Evolutionary conservation across 35 echinoderm and acorn worm species (phyloP).

Genomic region (Acanthaster planci): DNA sequence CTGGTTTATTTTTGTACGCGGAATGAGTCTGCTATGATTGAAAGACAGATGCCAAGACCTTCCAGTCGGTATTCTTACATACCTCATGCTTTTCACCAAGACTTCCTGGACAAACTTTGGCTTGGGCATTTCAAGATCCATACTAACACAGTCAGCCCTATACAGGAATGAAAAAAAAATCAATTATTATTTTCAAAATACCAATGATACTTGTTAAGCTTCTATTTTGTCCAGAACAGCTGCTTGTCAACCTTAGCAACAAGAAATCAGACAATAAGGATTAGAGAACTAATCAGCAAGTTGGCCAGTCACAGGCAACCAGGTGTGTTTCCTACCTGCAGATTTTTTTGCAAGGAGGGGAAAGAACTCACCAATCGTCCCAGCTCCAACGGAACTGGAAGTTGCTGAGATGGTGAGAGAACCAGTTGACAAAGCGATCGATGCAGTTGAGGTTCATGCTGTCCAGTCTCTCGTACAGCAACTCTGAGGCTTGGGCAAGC

Average conservation of each 20-base stretch:
- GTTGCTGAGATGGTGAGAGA: slow-evolving; percentile 98
- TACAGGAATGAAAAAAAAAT: neutral
- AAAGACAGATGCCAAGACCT: too few species aligned
- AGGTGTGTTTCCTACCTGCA: too few species aligned
- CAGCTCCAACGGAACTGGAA: slow-evolving; percentile 99
- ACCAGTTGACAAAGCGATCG: slow-evolving; percentile 90
- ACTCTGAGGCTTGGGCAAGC: slow-evolving; percentile 98
- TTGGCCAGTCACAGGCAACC: too few species aligned
- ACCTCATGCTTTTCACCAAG: slow-evolving; percentile 70
- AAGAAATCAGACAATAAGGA: too few species aligned
- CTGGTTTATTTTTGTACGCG: too few species aligned
- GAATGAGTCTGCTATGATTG: too few species aligned
- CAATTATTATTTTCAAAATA: too few species aligned
- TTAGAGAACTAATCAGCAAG: too few species aligned
- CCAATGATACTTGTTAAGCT: too few species aligned
- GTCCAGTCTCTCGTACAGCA: slow-evolving; percentile 93
- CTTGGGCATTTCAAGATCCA: slow-evolving; percentile 69
- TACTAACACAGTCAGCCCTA: slow-evolving; percentile 69
- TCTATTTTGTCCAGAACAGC: too few species aligned
- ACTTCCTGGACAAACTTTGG: slow-evolving; percentile 83
- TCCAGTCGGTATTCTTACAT: neutral
- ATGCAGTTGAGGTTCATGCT: slow-evolving; percentile 84
- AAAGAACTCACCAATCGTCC: slow-evolving; percentile 89
- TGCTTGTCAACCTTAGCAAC: too few species aligned
- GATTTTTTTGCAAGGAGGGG: too few species aligned